Base-by-base conservation (phyloP, 2,888 invertebrate genomes). In the Epinotia brunnichana region DNA sequence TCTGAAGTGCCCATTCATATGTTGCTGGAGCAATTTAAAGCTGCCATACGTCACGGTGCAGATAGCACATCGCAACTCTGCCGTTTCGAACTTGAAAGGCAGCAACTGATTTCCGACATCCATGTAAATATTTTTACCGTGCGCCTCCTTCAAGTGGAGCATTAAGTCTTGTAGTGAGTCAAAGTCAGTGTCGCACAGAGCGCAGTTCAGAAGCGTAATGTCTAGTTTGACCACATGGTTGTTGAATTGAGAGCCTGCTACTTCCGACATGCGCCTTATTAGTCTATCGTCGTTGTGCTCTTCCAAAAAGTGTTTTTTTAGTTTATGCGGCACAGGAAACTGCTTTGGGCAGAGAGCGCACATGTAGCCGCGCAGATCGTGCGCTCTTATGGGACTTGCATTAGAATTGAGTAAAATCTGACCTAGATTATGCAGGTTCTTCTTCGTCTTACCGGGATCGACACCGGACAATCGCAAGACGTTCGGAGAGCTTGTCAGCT, bases 1-100 rank as follows among this genome's bases (percentile, higher is more conserved):
- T 2, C 83, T 82, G 29, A 82, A 89, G 78, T 90, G 90, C 0
- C 81, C 78, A 69, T 87, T 89, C 90, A 90, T 90, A 56, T 90
- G 90, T 66, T 88, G 87, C 44, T 87, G 86, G 1, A 90, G 73
- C 0, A 84, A 77, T 76, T 90, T 89, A 69, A 90, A 90, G 0
- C 81, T 84, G 3, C 76, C 75, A 71, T 84, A 88, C 19, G 80
- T 80, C 0, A 77, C 71, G 0, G 77, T 72, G 70, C 90, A 90
- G 0, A 87, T 80, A 0, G 83, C 84, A 74, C 90, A 90, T 19
- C 78, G 79, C 5, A 89, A 70, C 48, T 82, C 80, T 0, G 84
- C 80, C 0, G 84, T 79, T 11, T 89, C 87, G 44, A 91, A 90
- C 76, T 82, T 87, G 69, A 90, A 91, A 0, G 89, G 89, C 0